Evolutionary conservation across 2,888 invertebrate genomes (phyloP).

Genomic region (Heliconius charithonia): DNA sequence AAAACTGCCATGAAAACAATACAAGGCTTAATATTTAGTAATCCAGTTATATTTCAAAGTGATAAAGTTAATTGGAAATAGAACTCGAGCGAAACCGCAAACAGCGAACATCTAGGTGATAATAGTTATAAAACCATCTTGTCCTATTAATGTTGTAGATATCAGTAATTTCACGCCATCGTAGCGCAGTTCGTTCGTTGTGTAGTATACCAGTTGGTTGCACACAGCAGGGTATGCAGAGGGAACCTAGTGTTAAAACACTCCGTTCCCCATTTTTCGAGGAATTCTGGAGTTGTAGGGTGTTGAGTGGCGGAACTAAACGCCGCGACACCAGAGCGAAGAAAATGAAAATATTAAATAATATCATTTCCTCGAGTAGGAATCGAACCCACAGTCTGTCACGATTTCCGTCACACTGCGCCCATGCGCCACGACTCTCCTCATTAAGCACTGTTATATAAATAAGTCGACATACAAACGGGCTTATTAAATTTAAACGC

Average conservation of each 20-base stretch:
- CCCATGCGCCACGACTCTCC: too few relatives aligned
- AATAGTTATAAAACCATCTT: constrained; percentile 12
- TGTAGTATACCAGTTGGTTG: too few relatives aligned
- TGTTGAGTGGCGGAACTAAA: too few relatives aligned
- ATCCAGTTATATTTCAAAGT: constrained; percentile 6
- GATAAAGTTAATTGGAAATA: neutral
- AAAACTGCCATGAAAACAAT: neutral
- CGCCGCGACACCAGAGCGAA: too few relatives aligned
- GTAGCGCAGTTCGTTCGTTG: neutral
- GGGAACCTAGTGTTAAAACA: too few relatives aligned
- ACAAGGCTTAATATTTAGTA: neutral
- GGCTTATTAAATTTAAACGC: neutral
- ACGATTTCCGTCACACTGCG: too few relatives aligned
- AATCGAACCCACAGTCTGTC: too few relatives aligned
- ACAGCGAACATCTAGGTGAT: neutral
- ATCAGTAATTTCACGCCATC: neutral
- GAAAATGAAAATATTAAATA: too few relatives aligned
- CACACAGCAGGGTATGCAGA: too few relatives aligned
- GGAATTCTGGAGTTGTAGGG: too few relatives aligned
- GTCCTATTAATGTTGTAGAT: neutral
- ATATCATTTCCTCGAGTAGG: too few relatives aligned
- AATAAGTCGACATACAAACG: neutral
- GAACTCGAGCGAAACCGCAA: constrained; percentile 14
- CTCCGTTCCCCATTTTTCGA: too few relatives aligned
- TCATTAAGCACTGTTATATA: neutral